A percentile compares a stretch with the other conserved stretches of the same genome.
Evolutionary conservation across 2,797 vertebrate species (phyloP).

Genomic region (Malacoctenus gilli): DNA sequence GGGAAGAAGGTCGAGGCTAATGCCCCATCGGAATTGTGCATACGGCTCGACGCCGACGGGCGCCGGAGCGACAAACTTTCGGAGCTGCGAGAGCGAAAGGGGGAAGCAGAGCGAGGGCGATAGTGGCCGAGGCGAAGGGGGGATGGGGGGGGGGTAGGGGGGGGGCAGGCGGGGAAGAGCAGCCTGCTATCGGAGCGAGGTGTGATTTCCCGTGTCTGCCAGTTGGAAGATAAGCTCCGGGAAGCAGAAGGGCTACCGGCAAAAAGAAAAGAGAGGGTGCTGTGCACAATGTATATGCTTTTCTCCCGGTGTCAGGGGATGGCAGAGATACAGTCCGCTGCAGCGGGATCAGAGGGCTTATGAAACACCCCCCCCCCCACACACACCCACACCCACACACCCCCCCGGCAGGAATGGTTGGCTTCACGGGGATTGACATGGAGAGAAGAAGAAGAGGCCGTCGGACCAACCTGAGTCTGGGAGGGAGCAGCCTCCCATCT

Average conservation of each 20-base stretch:
- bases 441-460: too few relatives aligned
- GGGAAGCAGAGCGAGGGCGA: constrained; percentile 47
- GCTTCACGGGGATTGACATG: too few relatives aligned
- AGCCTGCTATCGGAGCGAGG: constrained; percentile 47
- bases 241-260: constrained; percentile 56
- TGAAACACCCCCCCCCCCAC: too few relatives aligned
- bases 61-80: too few relatives aligned
- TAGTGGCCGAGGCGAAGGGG: constrained; percentile 61
- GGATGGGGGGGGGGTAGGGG: constrained; percentile 37
- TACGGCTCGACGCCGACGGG: too few relatives aligned
- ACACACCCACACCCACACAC: too few relatives aligned
- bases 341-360: constrained; percentile 36
- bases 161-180: too few relatives aligned
- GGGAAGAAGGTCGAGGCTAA: too few relatives aligned
- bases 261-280: constrained; percentile 24
- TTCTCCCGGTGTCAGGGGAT: constrained; percentile 50
- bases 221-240: constrained; percentile 69
- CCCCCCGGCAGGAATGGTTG: too few relatives aligned
- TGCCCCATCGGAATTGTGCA: too few relatives aligned
- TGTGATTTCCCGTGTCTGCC: constrained; percentile 67
- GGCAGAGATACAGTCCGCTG: constrained; percentile 55
- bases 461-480: too few relatives aligned
- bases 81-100: constrained; percentile 36
- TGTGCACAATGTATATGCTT: constrained; percentile 36
- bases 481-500: too few relatives aligned